Base-by-base conservation (phyloP, 2,888 invertebrate species). In the Nymphalis polychloros region DNA sequence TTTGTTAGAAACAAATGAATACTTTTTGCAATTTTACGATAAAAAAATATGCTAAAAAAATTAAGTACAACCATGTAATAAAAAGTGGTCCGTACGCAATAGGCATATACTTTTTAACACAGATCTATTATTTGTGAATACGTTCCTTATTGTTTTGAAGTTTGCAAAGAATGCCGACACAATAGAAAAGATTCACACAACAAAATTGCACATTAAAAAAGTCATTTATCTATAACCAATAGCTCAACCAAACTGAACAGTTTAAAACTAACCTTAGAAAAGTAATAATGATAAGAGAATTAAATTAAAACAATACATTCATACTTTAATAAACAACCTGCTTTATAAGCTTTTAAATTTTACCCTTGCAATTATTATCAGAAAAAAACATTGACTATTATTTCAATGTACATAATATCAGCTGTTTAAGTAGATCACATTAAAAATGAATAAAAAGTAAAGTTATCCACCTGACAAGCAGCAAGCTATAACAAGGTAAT, bases 11-110 rank as follows among this genome's bases (percentile, higher is more conserved):
- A 86, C 83, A 85, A 85, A 80, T 73, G 77, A 68, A 65, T 52
- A 78, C 74, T 88, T 88, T 89, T 90, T 89, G 89, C 89, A 87
- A 80, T 76, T 79, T 78, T 70, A 81, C 79, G 74, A 76, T 81
- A 82, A 84, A 87, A 85, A 83, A 49, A 75, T 81, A 80, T 75
- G 85, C 85, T 83, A 87, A 88, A 57, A 57, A 89, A 85, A 75
- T 76, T 73, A 69, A 71, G 72, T 76, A 76, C 73, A 77, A 75
- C 81, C 81, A 72, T 61, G 72, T 73, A 71, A 75, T 77, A 77
- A 77, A 77, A 76, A 53, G 70, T 70, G 73, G 72, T 73, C 72
- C 72, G 68, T 73, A 75, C 75, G 76, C 73, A 71, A 78, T 72
- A 72, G 75, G 69, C 77, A 75, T 77, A 78, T 84, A 86, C 83